Percentiles rank a stretch among this genome's conserved stretches.
Conservation (phyloP, 2,888 invertebrate genomes). For the Microctonus hyperodae region DNA sequence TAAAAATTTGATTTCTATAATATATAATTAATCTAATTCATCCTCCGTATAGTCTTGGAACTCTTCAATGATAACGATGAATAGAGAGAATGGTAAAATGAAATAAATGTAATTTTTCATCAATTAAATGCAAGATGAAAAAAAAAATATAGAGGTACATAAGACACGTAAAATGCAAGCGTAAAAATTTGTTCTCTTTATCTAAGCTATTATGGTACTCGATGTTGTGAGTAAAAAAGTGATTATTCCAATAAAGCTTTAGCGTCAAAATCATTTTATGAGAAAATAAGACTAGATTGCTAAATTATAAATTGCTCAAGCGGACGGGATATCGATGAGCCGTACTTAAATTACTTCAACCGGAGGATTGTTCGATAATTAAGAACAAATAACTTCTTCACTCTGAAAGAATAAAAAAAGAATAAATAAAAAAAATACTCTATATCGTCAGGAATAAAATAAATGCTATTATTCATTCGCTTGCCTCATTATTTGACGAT, state of each 20-base stretch:
- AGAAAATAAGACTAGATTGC: slow-evolving; percentile 22
- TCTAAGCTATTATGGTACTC: not conserved
- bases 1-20: slow-evolving; percentile 4
- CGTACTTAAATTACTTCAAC: not conserved
- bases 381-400: slow-evolving; percentile 6
- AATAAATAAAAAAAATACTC: slow-evolving; percentile 34
- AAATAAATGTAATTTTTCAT: not conserved
- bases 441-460: slow-evolving; percentile 25
- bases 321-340: not conserved
- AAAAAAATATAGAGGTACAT: too few relatives aligned
- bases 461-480: not conserved
- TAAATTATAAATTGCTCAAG: slow-evolving; percentile 1
- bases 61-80: not conserved
- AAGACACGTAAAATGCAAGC: slow-evolving; percentile 3
- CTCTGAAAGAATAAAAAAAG: slow-evolving; percentile 36
- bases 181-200: not conserved
- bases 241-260: slow-evolving; percentile 20
- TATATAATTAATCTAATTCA: slow-evolving; percentile 16
- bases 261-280: slow-evolving; percentile 12
- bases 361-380: not conserved
- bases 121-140: not conserved
- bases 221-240: not conserved
- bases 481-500: slow-evolving; percentile 12
- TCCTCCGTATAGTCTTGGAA: not conserved
- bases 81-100: not conserved